Conservation (phyloP, 2,113 vertebrate species). For the Xiphorhynchus elegans region DNA sequence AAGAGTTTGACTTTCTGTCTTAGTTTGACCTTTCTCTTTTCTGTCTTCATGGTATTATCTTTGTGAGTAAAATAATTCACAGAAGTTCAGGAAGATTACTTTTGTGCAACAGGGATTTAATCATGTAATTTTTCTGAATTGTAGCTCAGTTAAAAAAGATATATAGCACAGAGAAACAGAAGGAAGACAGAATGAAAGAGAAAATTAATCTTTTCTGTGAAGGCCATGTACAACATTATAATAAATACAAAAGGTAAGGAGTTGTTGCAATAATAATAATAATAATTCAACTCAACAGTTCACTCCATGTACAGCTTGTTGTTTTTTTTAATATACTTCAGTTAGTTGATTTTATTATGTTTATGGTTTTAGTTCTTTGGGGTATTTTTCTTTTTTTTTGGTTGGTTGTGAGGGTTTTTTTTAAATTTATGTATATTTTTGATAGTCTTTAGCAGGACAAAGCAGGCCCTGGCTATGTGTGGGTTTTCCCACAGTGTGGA, state of each 20-base stretch:
- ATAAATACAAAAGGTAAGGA: background rate
- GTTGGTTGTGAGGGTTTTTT: background rate
- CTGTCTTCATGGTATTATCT: background rate
- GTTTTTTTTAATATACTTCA: fast-evolving
- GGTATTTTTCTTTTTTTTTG: background rate
- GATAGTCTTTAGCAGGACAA: background rate
- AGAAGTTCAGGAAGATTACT: constrained; percentile 10
- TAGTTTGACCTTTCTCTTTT: background rate
- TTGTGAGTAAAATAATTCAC: background rate
- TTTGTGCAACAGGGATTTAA: constrained; percentile 25
- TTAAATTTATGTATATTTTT: background rate
- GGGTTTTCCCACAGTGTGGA: background rate
- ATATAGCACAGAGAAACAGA: background rate
- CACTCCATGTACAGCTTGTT: background rate
- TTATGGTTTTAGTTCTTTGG: background rate
- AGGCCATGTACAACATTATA: background rate
- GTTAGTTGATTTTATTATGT: background rate
- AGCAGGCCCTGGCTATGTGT: background rate
- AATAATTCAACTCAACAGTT: background rate
- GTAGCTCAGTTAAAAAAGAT: background rate
- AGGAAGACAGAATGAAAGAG: background rate
- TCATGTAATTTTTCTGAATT: constrained; percentile 8
- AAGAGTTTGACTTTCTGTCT: background rate
- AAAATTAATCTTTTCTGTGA: background rate
- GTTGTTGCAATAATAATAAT: background rate